Evolutionary conservation across 2,113 vertebrate genomes (phyloP).

Genomic region (Alethe diademata): DNA sequence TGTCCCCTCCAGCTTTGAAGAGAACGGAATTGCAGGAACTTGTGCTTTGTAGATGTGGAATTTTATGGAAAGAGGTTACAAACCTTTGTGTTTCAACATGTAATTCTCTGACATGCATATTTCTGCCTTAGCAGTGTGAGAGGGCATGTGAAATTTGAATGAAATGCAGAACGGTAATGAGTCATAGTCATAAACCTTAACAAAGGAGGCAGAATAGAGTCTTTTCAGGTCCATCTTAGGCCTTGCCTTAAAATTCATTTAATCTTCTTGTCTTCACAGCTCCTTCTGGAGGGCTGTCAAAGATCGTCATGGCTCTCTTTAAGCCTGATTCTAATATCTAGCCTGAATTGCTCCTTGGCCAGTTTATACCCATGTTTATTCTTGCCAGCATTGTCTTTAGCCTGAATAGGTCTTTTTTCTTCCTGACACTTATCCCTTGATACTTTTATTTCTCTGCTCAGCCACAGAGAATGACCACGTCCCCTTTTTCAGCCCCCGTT

Average conservation of each 20-base stretch:
- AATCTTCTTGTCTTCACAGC: neutral
- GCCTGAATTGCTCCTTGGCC: conserved; percentile 6
- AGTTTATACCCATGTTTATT: neutral
- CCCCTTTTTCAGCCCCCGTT: neutral
- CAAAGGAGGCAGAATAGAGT: conserved; percentile 4
- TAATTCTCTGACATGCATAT: conserved; percentile 25
- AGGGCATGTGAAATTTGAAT: conserved; percentile 42
- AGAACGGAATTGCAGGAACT: neutral
- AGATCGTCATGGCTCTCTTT: neutral
- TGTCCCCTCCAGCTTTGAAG: conserved; percentile 47
- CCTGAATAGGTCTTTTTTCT: conserved; percentile 48
- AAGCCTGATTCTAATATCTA: conserved; percentile 33
- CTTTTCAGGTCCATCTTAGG: neutral
- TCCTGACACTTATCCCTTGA: conserved; percentile 38
- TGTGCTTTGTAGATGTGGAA: conserved; percentile 29
- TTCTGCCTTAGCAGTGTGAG: conserved; percentile 21
- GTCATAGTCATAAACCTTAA: conserved; percentile 32
- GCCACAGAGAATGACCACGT: neutral
- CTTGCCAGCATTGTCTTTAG: conserved; percentile 48
- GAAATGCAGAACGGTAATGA: conserved; percentile 28
- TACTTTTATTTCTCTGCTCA: conserved; percentile 19
- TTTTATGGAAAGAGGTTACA: conserved; percentile 39
- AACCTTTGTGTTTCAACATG: conserved; percentile 49
- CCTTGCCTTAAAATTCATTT: conserved; percentile 5
- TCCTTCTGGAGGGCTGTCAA: conserved; percentile 11